Evolutionary conservation across 2,113 vertebrate species (phyloP).

Genomic region (Todiramphus chloris): DNA sequence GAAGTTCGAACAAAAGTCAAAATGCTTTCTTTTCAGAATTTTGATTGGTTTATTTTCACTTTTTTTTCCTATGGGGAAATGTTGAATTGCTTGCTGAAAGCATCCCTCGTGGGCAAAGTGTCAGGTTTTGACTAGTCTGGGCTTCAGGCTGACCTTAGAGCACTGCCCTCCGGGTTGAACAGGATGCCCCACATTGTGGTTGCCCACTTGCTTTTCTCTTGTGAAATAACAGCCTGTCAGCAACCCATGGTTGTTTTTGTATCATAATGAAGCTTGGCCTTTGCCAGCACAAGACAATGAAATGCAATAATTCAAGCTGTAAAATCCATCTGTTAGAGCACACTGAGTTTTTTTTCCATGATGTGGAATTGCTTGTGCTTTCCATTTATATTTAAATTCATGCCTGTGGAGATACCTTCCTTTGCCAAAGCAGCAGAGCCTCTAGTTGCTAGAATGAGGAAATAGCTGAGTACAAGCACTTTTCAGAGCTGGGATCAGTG

Average conservation of each 20-base stretch:
- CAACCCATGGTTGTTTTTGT: background rate
- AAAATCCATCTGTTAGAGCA: conserved; percentile 59
- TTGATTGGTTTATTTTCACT: fast-evolving
- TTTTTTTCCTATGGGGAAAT: fast-evolving
- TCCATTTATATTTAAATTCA: conserved; percentile 36
- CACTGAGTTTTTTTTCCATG: background rate
- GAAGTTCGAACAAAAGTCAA: background rate
- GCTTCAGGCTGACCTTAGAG: background rate
- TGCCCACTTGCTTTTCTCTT: background rate
- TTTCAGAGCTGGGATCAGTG: background rate
- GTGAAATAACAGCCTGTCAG: background rate
- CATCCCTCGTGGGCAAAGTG: background rate
- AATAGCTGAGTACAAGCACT: background rate
- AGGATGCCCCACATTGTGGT: background rate
- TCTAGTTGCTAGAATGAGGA: background rate
- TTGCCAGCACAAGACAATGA: conserved; percentile 49
- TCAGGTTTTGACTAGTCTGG: background rate
- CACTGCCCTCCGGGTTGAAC: background rate
- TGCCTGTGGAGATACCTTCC: background rate
- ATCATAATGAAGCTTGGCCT: background rate
- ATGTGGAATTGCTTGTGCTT: conserved; percentile 17
- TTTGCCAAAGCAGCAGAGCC: conserved; percentile 9
- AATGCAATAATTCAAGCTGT: conserved; percentile 25
- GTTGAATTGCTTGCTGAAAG: background rate
- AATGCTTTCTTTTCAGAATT: background rate